Evolutionary conservation across 2,797 vertebrate species (phyloP).

Genomic region (Muscicapa striata): DNA sequence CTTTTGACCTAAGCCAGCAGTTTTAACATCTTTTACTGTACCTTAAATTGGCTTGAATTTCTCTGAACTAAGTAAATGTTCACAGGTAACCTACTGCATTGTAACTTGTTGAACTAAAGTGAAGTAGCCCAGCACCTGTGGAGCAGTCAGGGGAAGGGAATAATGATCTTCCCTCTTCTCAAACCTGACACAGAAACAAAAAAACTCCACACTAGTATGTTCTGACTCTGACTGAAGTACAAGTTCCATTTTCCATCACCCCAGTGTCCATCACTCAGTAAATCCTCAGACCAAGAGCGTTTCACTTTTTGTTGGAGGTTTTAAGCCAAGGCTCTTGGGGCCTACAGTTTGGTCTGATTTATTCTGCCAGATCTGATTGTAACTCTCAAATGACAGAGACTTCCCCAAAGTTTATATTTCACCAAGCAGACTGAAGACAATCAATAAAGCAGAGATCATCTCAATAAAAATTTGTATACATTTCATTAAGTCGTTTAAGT

Average conservation of each 20-base stretch:
- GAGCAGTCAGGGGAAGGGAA: neutral
- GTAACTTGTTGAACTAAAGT: neutral
- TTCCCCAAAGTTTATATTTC: neutral
- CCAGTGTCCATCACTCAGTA: neutral
- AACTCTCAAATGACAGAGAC: neutral
- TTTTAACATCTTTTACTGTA: neutral
- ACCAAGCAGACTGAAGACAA: neutral
- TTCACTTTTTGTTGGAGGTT: neutral
- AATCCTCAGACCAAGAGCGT: neutral
- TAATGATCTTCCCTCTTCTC: neutral
- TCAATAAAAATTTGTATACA: neutral
- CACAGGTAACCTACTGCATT: neutral
- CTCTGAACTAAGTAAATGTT: neutral
- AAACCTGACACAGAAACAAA: neutral
- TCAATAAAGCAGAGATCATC: neutral
- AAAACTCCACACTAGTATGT: fast-evolving
- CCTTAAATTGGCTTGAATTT: neutral
- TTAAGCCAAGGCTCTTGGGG: neutral
- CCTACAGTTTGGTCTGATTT: neutral
- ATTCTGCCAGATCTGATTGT: neutral
- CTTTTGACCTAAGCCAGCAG: neutral
- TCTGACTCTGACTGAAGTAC: neutral
- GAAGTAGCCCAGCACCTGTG: neutral
- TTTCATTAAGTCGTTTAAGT: slow-evolving; percentile 24
- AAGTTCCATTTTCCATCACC: neutral